These are phyloP conservation scores for Andrena minutula DNA, from an alignment of 2,888 invertebrate species.

Conservation along the genomic window DNA sequence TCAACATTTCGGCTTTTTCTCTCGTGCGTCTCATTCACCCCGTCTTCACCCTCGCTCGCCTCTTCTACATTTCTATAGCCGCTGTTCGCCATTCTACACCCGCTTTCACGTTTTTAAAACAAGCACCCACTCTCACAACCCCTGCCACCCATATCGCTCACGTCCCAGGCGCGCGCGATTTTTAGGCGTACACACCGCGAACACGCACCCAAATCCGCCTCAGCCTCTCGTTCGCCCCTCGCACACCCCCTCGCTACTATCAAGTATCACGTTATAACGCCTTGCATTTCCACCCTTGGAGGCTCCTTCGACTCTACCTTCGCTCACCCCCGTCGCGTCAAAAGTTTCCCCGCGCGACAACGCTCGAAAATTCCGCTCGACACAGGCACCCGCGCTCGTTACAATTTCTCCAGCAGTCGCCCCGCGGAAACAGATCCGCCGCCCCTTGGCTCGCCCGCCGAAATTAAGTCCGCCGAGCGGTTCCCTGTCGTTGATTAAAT, in stretches of 20 bases:
- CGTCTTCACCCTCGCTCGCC: conserved; percentile 28
- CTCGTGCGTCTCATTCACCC: background rate
- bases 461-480: conserved; percentile 73
- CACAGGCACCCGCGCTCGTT: background rate
- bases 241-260: conserved; percentile 23
- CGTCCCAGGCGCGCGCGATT: conserved; percentile 20
- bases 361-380: conserved; percentile 19
- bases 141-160: conserved; percentile 22
- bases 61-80: conserved; percentile 8
- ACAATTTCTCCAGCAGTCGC: conserved; percentile 16
- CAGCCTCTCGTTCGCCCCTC: conserved; percentile 1
- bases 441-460: conserved; percentile 34
- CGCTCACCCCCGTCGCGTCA: conserved; percentile 13
- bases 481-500: conserved; percentile 82
- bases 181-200: conserved; percentile 20
- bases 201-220: conserved; percentile 23
- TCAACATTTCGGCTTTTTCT: background rate
- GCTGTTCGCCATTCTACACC: background rate
- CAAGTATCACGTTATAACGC: conserved; percentile 80
- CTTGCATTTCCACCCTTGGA: conserved; percentile 61
- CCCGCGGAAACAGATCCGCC: conserved; percentile 5
- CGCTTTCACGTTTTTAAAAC: conserved; percentile 6
- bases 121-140: conserved; percentile 8
- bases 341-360: conserved; percentile 2
- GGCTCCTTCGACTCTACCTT: background rate